Conservation (phyloP, 2,888 invertebrate species). For the Dryadula phaetusa region DNA sequence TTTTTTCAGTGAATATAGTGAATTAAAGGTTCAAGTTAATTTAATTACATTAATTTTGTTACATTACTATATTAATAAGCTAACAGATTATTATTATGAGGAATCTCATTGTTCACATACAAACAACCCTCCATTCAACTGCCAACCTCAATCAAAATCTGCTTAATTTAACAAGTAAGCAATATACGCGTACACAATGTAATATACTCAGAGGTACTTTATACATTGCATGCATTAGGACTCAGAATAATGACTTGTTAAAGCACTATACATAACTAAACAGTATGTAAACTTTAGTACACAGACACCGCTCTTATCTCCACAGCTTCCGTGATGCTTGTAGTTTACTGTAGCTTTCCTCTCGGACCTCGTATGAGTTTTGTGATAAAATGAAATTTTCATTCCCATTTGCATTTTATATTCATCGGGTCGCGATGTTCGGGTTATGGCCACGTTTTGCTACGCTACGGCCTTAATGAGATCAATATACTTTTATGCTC, state of each 20-base stretch:
- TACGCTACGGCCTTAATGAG: constrained; percentile 22
- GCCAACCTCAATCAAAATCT: constrained; percentile 9
- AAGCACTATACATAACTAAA: constrained; percentile 18
- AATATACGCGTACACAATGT: not conserved
- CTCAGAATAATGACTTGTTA: constrained; percentile 12
- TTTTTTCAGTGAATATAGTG: not conserved
- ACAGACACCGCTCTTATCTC: constrained; percentile 34
- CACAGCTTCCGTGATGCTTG: constrained; percentile 36
- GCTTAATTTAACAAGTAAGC: constrained; percentile 6
- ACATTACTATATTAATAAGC: not conserved
- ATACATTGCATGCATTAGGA: constrained; percentile 10
- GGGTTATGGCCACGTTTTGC: constrained; percentile 17
- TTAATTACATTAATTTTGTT: not conserved
- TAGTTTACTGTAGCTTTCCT: constrained; percentile 30
- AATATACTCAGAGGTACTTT: not conserved
- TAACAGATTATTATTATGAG: not conserved
- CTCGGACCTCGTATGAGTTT: constrained; percentile 29
- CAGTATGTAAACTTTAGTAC: constrained; percentile 35
- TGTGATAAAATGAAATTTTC: constrained; percentile 35
- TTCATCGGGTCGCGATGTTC: constrained; percentile 23
- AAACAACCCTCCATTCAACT: not conserved
- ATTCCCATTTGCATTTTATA: constrained; percentile 29
- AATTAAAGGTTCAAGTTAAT: not conserved
- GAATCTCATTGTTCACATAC: not conserved
- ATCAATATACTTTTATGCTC: constrained; percentile 19